These are phyloP conservation scores for Ardeotis arabs DNA, from an alignment of 2,113 vertebrate genomes.

Conservation along the genomic window DNA sequence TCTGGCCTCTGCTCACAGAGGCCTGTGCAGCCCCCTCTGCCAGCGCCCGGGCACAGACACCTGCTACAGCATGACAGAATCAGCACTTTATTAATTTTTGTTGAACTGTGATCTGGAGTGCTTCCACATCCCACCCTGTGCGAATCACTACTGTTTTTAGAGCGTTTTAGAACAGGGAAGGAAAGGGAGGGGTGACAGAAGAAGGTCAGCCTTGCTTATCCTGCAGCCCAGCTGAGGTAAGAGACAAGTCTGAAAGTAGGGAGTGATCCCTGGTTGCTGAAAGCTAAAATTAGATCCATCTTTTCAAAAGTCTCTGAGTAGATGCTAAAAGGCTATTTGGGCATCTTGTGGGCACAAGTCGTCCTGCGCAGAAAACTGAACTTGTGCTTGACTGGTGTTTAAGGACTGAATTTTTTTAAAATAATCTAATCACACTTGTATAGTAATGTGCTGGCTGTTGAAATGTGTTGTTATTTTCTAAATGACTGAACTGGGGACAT, in stretches of 20 bases:
- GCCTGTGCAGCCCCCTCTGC: not conserved
- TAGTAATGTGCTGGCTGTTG: not conserved
- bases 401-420: not conserved
- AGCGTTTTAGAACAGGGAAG: fast-evolving
- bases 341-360: not conserved
- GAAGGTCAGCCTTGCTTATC: not conserved
- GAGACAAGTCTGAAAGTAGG: not conserved
- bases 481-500: not conserved
- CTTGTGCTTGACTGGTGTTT: not conserved
- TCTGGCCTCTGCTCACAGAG: not conserved
- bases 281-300: not conserved
- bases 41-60: fast-evolving
- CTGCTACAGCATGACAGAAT: not conserved
- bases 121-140: not conserved
- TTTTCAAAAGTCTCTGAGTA: not conserved
- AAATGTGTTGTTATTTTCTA: not conserved
- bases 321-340: not conserved
- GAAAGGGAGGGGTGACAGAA: not conserved
- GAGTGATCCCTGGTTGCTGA: not conserved
- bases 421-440: not conserved
- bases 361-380: not conserved
- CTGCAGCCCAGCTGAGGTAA: not conserved
- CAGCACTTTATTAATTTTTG: not conserved
- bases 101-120: fast-evolving
- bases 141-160: not conserved